Conservation (phyloP, 2,797 vertebrate genomes). For the Chaunax sp. region DNA sequence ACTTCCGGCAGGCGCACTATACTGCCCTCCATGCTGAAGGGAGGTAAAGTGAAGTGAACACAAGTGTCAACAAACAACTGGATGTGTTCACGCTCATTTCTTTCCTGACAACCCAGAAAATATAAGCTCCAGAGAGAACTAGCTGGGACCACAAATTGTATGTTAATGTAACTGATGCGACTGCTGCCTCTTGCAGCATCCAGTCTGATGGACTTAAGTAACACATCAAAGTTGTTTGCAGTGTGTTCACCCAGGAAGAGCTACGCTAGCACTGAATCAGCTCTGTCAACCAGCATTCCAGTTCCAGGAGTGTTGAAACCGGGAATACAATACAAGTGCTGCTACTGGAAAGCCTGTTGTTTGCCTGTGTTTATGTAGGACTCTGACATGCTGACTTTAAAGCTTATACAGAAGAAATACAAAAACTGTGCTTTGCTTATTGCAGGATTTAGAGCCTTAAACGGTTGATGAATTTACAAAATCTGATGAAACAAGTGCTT, state of each 20-base stretch:
- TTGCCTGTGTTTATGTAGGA: not conserved
- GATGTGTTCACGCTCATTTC: slow-evolving; percentile 79
- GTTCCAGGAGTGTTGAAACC: slow-evolving; percentile 6
- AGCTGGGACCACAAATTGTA: too few relatives aligned
- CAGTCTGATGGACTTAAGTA: not conserved
- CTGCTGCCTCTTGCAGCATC: not conserved
- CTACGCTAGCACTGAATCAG: slow-evolving; percentile 24
- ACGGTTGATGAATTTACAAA: too few relatives aligned
- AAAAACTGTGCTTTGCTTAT: too few relatives aligned
- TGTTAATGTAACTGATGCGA: not conserved
- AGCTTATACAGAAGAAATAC: not conserved
- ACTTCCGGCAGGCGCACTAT: slow-evolving; percentile 91
- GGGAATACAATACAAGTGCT: slow-evolving; percentile 11
- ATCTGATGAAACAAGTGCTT: not conserved
- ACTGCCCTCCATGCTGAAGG: slow-evolving; percentile 94
- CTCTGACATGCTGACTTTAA: not conserved
- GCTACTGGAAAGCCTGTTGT: not conserved
- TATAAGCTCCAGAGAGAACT: not conserved
- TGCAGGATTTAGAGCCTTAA: too few relatives aligned
- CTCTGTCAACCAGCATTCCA: slow-evolving; percentile 11
- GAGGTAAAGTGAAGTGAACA: slow-evolving; percentile 28
- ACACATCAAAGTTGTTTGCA: slow-evolving; percentile 1
- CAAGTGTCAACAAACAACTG: slow-evolving; percentile 80
- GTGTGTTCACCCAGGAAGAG: slow-evolving; percentile 6
- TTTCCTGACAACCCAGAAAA: slow-evolving; percentile 17